Evolutionary conservation across 1,140 invertebrate genomes (phyloP), one percentile per base, ranked within the genome.

Genomic region (Megalonaias nervosa): DNA sequence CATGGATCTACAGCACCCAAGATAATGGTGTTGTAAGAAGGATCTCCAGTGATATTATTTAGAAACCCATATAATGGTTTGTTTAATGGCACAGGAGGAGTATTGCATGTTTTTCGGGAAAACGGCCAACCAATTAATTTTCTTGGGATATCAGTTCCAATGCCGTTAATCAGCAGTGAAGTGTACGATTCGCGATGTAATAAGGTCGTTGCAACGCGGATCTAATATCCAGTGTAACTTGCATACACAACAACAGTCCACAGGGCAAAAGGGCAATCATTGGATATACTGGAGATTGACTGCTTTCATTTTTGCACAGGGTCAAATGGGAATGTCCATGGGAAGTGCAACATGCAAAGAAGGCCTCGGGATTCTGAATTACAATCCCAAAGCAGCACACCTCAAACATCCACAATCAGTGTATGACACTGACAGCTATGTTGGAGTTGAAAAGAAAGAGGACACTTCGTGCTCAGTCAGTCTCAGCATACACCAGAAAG

Each of bases 271-370:
- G 77, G 73, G 38, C 67, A 75, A 21, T 71, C 72, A 48, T n/a
- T 80, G 1, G 6, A 48, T 31, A 66, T 68, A n/a, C 14, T 80
- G 5, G 74, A 80, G 66, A 64, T 80, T 61, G 78, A 80, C 48
- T 72, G 69, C 23, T 76, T 19, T 21, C 69, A 74, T 81, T 71
- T 81, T 77, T 74, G 71, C 79, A 17, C 65, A 71, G 17, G 79
- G 74, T 16, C 79, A 81, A 19, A 68, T 81, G 57, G 75, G 79
- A 19, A 75, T 81, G 13, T 74, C 71, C 17, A 26, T 81, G 1
- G 79, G 79, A 6, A 23, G 79, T 17, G 74, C 69, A 14, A 59
- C 55, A 15, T 60, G 1, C 6, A 76, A 62, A 38, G 21, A 38
- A 26, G 59, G 70, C 23, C n/a, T n/a, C n/a, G n/a, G n/a, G n/a